A percentile compares a stretch with the other conserved stretches of the same genome.
Evolutionary conservation across 2,888 invertebrate genomes (phyloP).

Genomic region (Hypomecis punctinalis): DNA sequence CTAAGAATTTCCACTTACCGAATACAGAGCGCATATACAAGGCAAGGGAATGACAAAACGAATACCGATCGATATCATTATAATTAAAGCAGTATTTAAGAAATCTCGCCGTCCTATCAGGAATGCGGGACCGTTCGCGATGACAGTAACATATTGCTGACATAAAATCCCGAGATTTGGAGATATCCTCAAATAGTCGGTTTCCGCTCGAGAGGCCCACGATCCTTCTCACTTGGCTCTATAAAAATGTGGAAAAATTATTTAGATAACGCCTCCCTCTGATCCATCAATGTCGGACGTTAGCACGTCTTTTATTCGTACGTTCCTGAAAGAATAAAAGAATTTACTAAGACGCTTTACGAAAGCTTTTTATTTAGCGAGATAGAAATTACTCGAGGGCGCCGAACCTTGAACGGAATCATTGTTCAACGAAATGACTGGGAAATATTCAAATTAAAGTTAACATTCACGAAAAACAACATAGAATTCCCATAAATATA

Average conservation of each 20-base stretch:
- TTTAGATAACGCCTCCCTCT: slow-evolving; percentile 63
- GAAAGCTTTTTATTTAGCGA: slow-evolving; percentile 21
- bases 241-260: slow-evolving; percentile 78
- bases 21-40: slow-evolving; percentile 50
- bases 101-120: slow-evolving; percentile 75
- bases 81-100: slow-evolving; percentile 80
- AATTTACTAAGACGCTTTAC: slow-evolving; percentile 26
- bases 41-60: slow-evolving; percentile 67
- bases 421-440: slow-evolving; percentile 7
- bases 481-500: slow-evolving; percentile 31
- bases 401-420: slow-evolving; percentile 7
- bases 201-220: slow-evolving; percentile 69
- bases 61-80: slow-evolving; percentile 76
- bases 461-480: slow-evolving; percentile 9
- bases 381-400: slow-evolving; percentile 11
- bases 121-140: slow-evolving; percentile 70
- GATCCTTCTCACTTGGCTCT: slow-evolving; percentile 60
- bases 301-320: slow-evolving; percentile 45
- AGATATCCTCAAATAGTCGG: slow-evolving; percentile 79
- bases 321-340: slow-evolving; percentile 27
- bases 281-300: slow-evolving; percentile 75
- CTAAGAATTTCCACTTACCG: slow-evolving; percentile 31
- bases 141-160: slow-evolving; percentile 80
- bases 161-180: slow-evolving; percentile 79
- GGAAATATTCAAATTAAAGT: slow-evolving; percentile 5